phyloP scores from a whole-genome alignment of 2,797 vertebrate species.

The Cyprinodon diabolis region DNA sequence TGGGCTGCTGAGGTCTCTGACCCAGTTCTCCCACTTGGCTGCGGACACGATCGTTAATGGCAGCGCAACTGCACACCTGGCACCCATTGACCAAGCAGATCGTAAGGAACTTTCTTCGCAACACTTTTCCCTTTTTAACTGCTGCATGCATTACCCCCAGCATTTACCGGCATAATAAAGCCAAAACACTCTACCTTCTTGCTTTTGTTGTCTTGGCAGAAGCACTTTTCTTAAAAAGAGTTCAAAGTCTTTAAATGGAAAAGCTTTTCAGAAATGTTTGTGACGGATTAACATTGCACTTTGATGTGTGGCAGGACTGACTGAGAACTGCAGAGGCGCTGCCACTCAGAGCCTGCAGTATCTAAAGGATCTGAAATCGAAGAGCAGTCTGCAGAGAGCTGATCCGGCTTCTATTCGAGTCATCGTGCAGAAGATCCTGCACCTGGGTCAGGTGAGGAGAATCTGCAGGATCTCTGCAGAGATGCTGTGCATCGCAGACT shows the following conservation, averaged over 20 bases:
- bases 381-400: slow-evolving; percentile 76
- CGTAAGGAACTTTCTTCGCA: slow-evolving; percentile 55
- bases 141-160: not conserved
- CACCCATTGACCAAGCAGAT: slow-evolving; percentile 88
- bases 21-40: slow-evolving; percentile 89
- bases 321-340: slow-evolving; percentile 86
- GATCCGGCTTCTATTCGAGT: slow-evolving; percentile 76
- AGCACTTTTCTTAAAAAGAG: not conserved
- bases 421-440: slow-evolving; percentile 83
- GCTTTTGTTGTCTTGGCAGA: not conserved
- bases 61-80: slow-evolving; percentile 91
- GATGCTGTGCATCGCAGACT: not conserved
- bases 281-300: not conserved
- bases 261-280: not conserved
- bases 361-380: slow-evolving; percentile 84
- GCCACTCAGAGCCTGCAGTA: slow-evolving; percentile 84
- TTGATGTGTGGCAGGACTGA: slow-evolving; percentile 79
- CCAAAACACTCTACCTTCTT: not conserved
- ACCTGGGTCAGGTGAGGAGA: slow-evolving; percentile 87
- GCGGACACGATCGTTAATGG: slow-evolving; percentile 92
- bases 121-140: not conserved
- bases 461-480: not conserved
- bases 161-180: not conserved
- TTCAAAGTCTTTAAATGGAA: not conserved
- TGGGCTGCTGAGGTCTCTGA: slow-evolving; percentile 86